Percentiles rank a stretch among this genome's conserved stretches.
phyloP scores from a whole-genome alignment of 2,797 vertebrate genomes.

The Acomys russatus region DNA sequence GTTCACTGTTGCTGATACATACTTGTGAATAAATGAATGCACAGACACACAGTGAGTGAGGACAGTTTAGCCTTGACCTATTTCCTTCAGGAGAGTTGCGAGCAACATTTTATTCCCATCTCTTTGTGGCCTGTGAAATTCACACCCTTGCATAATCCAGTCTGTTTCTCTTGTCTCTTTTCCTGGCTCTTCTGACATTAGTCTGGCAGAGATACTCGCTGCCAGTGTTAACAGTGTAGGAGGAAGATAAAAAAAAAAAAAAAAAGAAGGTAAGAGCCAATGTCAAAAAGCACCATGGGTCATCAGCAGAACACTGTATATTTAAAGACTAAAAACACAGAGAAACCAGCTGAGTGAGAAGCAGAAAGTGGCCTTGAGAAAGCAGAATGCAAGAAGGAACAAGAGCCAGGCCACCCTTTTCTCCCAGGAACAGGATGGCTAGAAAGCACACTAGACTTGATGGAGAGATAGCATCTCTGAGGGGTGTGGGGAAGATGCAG shows the following conservation, averaged over 20 bases:
- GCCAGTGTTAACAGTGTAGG: not conserved
- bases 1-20: not conserved
- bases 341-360: slow-evolving; percentile 36
- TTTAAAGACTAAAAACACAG: slow-evolving; percentile 32
- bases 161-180: slow-evolving; percentile 26
- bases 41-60: not conserved
- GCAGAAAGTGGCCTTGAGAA: slow-evolving; percentile 35
- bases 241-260: slow-evolving; percentile 44
- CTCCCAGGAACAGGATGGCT: not conserved
- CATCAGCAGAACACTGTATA: slow-evolving; percentile 46
- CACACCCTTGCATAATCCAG: not conserved
- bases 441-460: not conserved
- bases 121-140: not conserved
- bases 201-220: slow-evolving; percentile 45
- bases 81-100: not conserved
- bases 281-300: slow-evolving; percentile 60
- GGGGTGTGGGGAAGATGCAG: not conserved
- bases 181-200: slow-evolving; percentile 5
- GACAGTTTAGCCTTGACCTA: not conserved
- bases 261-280: slow-evolving; percentile 21
- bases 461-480: not conserved
- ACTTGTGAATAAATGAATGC: not conserved
- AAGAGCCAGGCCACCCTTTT: not conserved
- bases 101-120: not conserved
- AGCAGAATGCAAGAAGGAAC: not conserved